Evolutionary conservation across 2,797 vertebrate genomes (phyloP), one percentile per base, ranked within the genome.

Genomic region (Philypnodon macrostomus): DNA sequence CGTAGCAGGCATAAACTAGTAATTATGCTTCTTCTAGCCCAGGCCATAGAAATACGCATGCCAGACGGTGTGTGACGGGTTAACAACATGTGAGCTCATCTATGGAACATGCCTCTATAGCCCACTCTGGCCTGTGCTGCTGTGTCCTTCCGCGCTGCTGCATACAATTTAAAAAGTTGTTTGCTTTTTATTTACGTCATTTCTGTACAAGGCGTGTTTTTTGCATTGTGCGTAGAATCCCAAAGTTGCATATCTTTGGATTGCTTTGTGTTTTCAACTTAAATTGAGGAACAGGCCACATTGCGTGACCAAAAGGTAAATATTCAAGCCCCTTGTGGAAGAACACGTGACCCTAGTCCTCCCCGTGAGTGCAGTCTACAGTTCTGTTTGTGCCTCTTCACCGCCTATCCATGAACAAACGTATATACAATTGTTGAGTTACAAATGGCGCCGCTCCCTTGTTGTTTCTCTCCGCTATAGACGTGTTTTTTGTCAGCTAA

Each of bases 251-350:
- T 17, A 17, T 10, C 3, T 2, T 14, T 15, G 11, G 10, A 17
- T 18, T 4, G 7, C 9, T 15, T 11, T 14, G 9, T 18, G 14
- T 35, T 18, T 2, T 30, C 31, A 27, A n/a, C n/a, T 17, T 36
- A 15, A 39, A 44, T 68, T 45, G 44, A 73, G 42, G 45, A 44
- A 59, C 63, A 72, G 50, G 64, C 53, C 50, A 70, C 64, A 60
- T 80, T 79, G 82, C 83, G 81, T 89, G 85, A 85, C 82, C 76
- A 81, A 72, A 86, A 87, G 84, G 85, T 88, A 83, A 85, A 84
- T 85, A 87, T 88, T 82, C 84, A 86, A 71, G 70, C 68, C 75
- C 71, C 67, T 75, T 70, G 74, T 67, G 81, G 58, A 68, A 58
- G 58, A 81, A 53, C 86, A 90, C 83, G 87, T 88, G 85, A 89